Evolutionary conservation across 2,888 invertebrate species (phyloP).

Genomic region (Thysanoteuthis rhombus): DNA sequence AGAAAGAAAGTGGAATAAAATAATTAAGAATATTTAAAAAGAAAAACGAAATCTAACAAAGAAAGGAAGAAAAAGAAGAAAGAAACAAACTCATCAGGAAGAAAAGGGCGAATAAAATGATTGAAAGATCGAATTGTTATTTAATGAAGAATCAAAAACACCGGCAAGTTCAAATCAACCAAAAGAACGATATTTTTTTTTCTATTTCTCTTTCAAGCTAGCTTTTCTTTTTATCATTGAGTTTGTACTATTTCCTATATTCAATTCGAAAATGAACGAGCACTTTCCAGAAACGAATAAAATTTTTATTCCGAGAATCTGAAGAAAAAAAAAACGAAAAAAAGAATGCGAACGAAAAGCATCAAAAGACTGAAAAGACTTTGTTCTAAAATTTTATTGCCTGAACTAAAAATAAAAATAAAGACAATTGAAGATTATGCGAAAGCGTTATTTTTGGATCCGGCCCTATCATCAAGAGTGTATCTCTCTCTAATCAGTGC

Average conservation of each 20-base stretch:
- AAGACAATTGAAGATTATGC: neutral
- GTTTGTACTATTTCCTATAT: neutral
- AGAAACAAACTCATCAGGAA: neutral
- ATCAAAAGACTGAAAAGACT: neutral
- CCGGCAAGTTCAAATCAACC: neutral
- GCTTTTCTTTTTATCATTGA: too few relatives aligned
- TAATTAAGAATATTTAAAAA: neutral
- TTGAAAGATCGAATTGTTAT: neutral
- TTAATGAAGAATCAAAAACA: neutral
- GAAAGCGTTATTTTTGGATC: neutral
- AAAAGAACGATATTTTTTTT: neutral
- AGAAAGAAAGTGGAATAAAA: too few relatives aligned
- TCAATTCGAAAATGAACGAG: neutral
- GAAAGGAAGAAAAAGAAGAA: neutral
- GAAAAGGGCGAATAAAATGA: neutral
- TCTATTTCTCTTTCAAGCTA: neutral
- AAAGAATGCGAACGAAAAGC: neutral
- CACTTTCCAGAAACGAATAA: neutral
- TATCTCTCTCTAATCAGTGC: neutral
- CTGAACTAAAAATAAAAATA: neutral
- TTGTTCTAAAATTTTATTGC: neutral
- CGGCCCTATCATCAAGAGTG: neutral
- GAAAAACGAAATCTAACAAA: neutral
- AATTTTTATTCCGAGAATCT: neutral
- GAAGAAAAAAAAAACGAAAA: neutral